Evolutionary conservation across 1,140 invertebrate genomes (phyloP), one percentile per base, ranked within the genome.

Genomic region (Oncopodura yosiiana): DNA sequence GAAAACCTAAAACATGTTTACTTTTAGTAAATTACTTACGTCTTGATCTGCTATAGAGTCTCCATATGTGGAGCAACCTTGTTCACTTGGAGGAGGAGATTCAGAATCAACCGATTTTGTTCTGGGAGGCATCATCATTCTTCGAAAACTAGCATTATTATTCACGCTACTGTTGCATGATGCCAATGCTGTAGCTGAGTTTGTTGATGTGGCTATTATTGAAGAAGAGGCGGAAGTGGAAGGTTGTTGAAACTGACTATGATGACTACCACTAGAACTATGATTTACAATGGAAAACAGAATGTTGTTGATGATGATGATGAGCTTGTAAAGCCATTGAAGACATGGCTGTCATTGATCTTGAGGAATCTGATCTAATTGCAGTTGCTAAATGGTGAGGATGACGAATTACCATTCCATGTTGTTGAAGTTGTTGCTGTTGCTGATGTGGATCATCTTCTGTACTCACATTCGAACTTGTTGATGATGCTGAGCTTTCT

Each of bases 11-110:
- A n/a, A n/a, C n/a, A n/a, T n/a, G n/a, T n/a, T n/a, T n/a, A n/a
- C n/a, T n/a, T n/a, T n/a, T n/a, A 49, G 39, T 19, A 29, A 30
- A 37, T 42, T 6, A 46, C 61, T 54, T 60, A 63, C 62, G 41
- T 63, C 62, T 52, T 60, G 61, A 56, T 68, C 66, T 30, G 65
- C 61, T 19, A 67, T 56, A 21, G 67, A 66, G 56, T 68, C 66
- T 18, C 63, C 66, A 51, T 61, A 66, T 9, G 60, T 63, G 19
- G 65, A 66, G 36, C 64, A 50, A n/a, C 61, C 65, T 43, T 63
- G 65, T 49, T 66, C 64, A 11, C 65, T 64, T 23, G 61, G 65
- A 27, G 62, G 64, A 19, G 66, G 66, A 16, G 66, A 68, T 24
- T 65, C 61, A 29, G 65, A 66, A 34, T 67, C 66, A 16, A 64